A percentile compares a stretch with the other conserved stretches of the same genome.
Evolutionary conservation across 2,113 vertebrate genomes (phyloP).

Genomic region (Fukomys damarensis): DNA sequence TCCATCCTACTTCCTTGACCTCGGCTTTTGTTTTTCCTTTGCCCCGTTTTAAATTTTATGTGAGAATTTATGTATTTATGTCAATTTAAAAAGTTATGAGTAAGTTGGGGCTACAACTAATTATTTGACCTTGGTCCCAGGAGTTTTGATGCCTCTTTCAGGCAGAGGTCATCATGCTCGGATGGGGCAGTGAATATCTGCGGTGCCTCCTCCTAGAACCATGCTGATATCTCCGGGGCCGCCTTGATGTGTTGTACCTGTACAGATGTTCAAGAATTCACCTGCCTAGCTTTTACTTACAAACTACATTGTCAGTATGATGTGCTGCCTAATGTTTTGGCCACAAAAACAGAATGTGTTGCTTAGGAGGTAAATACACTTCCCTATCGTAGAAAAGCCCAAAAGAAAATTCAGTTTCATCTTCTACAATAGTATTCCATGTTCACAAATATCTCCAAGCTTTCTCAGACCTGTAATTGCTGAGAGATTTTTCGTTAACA

Average conservation of each 20-base stretch:
- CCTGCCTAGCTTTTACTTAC: background rate
- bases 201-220: background rate
- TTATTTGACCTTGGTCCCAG: conserved; percentile 5
- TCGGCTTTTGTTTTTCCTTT: conserved; percentile 12
- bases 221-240: background rate
- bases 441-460: conserved; percentile 63
- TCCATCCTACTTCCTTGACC: background rate
- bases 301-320: background rate
- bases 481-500: conserved; percentile 74
- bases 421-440: conserved; percentile 28
- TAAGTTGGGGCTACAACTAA: background rate
- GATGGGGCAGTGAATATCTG: too few relatives aligned
- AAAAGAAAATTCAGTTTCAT: conserved; percentile 59
- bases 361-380: conserved; percentile 41
- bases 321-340: conserved; percentile 46
- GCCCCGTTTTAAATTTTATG: background rate
- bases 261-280: background rate
- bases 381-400: conserved; percentile 22
- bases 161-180: background rate
- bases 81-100: background rate
- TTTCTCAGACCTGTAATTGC: conserved; percentile 69
- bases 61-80: background rate
- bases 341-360: background rate
- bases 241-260: background rate
- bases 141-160: background rate